Evolutionary conservation across 2,113 vertebrate genomes (phyloP).

Genomic region (Cryptoleucopteryx plumbea): DNA sequence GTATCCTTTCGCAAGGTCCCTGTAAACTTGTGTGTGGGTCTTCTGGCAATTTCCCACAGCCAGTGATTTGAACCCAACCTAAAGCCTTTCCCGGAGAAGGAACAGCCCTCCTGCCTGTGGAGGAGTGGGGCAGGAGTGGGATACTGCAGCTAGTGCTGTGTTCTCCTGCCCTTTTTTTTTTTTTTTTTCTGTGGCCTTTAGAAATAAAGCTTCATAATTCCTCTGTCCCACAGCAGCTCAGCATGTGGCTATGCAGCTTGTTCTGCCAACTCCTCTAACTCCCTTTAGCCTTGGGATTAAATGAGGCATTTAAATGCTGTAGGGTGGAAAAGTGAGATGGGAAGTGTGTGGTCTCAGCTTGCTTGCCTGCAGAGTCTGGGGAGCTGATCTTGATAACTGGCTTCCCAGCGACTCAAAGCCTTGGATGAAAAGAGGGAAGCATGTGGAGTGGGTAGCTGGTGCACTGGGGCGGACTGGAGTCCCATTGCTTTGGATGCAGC

Average conservation of each 20-base stretch:
- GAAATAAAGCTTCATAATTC: not conserved
- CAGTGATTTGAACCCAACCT: not conserved
- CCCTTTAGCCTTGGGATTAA: not conserved
- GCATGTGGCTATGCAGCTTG: not conserved
- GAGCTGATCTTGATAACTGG: not conserved
- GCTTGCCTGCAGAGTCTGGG: not conserved
- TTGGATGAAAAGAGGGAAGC: not conserved
- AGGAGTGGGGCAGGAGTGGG: not conserved
- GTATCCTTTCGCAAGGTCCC: not conserved
- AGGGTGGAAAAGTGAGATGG: not conserved
- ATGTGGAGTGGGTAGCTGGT: not conserved
- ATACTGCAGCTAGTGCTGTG: rapidly evolving
- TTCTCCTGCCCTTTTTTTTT: not conserved
- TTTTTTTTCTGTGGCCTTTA: not conserved
- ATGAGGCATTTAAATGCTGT: not conserved
- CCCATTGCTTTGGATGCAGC: not conserved
- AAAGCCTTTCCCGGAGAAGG: not conserved
- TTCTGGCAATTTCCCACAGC: not conserved
- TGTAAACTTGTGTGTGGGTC: not conserved
- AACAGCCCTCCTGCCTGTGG: not conserved
- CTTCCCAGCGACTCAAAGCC: not conserved
- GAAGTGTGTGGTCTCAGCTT: not conserved
- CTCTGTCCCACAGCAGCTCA: not conserved
- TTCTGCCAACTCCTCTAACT: not conserved
- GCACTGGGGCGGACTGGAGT: not conserved